phyloP scores from a whole-genome alignment of 2,113 vertebrate genomes.

The Bungarus multicinctus region DNA sequence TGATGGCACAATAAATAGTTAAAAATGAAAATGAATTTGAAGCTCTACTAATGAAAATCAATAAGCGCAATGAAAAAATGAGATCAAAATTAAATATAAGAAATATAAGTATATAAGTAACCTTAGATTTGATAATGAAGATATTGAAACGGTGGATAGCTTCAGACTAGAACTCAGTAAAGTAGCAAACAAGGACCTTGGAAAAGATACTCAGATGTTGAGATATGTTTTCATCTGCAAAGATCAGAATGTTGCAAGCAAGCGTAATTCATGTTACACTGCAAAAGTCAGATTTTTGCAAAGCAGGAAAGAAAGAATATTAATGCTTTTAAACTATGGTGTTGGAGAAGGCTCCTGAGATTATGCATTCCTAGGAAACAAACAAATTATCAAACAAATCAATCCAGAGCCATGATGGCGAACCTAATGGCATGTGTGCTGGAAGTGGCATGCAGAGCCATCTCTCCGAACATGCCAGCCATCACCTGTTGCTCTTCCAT shows the following conservation, averaged over 20 bases:
- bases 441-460: too few species aligned
- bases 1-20: background rate
- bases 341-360: background rate
- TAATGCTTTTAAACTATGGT: background rate
- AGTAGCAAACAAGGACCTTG: background rate
- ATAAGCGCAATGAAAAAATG: background rate
- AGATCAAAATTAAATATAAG: background rate
- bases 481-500: too few species aligned
- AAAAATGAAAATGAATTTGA: background rate
- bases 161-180: background rate
- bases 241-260: background rate
- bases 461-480: too few species aligned
- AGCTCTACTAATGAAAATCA: background rate
- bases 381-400: background rate
- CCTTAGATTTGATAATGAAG: background rate
- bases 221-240: background rate
- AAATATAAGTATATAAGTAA: too few species aligned
- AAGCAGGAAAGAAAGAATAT: background rate
- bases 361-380: background rate
- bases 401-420: background rate
- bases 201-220: background rate
- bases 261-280: background rate
- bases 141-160: background rate
- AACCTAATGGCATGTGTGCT: too few species aligned
- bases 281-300: background rate